Base-by-base conservation (phyloP, 2,888 invertebrate genomes). In the Tetranychus truncatus region DNA sequence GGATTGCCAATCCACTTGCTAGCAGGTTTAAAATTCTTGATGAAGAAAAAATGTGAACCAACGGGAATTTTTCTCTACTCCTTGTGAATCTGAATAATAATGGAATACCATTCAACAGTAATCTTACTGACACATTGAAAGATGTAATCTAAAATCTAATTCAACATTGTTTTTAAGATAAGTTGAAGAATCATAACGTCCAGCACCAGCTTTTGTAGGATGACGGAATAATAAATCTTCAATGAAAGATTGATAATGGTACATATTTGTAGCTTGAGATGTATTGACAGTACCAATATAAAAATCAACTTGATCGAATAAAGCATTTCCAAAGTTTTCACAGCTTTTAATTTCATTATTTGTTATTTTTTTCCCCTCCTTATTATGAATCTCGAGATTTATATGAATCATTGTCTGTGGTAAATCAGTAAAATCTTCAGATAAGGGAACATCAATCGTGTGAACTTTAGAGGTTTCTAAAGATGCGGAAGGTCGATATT, bases 391-490 rank as follows among this genome's bases (percentile, higher is more conserved):
- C 7, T n/a, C 8, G 7, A n/a, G 21, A 20, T 67, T 67, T 8
- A 67, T 67, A 67, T 67, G 67, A 1, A 67, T 1, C 67, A 67
- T 67, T n/a, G 67, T 67, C 1, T 9, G 15, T 1, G 15, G 1
- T n/a, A 67, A 21, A n/a, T 67, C 67, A 20, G 67, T 67, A n/a
- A 67, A 67, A 1, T 67, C 67, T 20, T 67, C 67, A 67, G 67
- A 67, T 8, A 5, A 1, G 1, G 67, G 67, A 1, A 67, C 18
- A 67, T n/a, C n/a, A 8, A 67, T 9, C 5, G 8, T n/a, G 18
- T 67, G 18, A 9, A n/a, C 18, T 67, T 67, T 67, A 1, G 15
- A 7, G 8, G 1, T 20, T 20, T 67, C 67, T 21, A 67, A 20
- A 8, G 15, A 15, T 1, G 67, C n/a, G 0, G 67, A 20, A 8